Evolutionary conservation across 2,797 vertebrate genomes (phyloP).

Genomic region (Peromyscus nudipes): DNA sequence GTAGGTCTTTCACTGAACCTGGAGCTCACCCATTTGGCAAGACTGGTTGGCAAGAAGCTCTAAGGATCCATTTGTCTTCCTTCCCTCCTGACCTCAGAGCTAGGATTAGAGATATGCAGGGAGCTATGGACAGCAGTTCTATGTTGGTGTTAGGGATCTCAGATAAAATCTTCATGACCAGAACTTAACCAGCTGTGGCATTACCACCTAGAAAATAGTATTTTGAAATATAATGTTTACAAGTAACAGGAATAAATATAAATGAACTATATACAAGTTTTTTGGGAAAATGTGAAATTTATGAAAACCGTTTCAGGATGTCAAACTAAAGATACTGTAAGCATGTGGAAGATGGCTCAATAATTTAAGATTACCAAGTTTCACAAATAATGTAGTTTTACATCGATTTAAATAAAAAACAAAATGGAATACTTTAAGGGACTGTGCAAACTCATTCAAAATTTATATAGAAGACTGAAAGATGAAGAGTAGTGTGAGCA

Average conservation of each 20-base stretch:
- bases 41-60: neutral
- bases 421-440: neutral
- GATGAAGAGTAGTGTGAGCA: neutral
- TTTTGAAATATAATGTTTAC: neutral
- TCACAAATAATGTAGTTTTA: neutral
- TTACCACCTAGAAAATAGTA: neutral
- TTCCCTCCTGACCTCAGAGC: neutral
- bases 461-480: neutral
- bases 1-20: neutral
- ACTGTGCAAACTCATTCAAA: neutral
- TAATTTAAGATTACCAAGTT: constrained; percentile 4
- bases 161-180: neutral
- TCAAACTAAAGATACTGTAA: neutral
- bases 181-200: neutral
- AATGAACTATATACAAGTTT: neutral
- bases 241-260: neutral
- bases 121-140: neutral
- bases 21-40: neutral
- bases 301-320: constrained; percentile 11
- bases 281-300: neutral
- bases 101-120: neutral
- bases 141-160: neutral
- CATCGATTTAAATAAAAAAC: neutral
- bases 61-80: neutral
- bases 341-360: neutral